phyloP scores from a whole-genome alignment of 2,797 vertebrate species.

The Centropyge bicolor region DNA sequence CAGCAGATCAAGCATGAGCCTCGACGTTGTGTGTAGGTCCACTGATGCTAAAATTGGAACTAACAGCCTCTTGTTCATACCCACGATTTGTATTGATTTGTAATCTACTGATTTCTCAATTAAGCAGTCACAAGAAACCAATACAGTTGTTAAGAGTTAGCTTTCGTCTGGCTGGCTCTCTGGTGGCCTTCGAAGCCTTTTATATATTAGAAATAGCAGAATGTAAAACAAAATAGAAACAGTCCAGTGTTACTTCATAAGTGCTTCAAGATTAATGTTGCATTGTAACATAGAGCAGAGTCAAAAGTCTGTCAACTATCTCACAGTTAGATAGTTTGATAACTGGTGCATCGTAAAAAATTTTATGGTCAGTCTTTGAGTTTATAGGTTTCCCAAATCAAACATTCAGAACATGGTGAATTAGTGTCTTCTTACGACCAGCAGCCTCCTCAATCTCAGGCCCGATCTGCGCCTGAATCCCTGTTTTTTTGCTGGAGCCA shows the following conservation, averaged over 20 bases:
- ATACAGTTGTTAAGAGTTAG: background rate
- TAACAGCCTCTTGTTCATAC: background rate
- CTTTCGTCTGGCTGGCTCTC: too few relatives aligned
- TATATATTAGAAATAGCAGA: background rate
- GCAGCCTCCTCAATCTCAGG: slow-evolving; percentile 1
- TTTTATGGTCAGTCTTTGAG: background rate
- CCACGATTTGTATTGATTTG: background rate
- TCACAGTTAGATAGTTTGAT: background rate
- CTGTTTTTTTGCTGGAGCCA: slow-evolving; percentile 61
- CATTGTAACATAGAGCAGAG: too few relatives aligned
- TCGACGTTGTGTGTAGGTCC: too few relatives aligned
- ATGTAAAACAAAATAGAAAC: background rate
- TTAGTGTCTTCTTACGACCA: slow-evolving; percentile 6
- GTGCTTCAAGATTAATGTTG: background rate
- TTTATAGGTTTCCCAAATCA: too few relatives aligned
- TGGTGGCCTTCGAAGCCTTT: background rate
- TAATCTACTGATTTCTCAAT: background rate
- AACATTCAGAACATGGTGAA: background rate
- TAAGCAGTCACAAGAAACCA: background rate
- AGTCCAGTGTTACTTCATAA: background rate
- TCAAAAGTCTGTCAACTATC: background rate
- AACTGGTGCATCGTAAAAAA: background rate
- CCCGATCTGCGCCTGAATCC: slow-evolving; percentile 39
- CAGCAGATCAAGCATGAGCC: background rate
- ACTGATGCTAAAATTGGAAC: background rate